Base-by-base conservation (phyloP, 64 coral and sea anemone genomes). In the Pachyseris speciosa region DNA sequence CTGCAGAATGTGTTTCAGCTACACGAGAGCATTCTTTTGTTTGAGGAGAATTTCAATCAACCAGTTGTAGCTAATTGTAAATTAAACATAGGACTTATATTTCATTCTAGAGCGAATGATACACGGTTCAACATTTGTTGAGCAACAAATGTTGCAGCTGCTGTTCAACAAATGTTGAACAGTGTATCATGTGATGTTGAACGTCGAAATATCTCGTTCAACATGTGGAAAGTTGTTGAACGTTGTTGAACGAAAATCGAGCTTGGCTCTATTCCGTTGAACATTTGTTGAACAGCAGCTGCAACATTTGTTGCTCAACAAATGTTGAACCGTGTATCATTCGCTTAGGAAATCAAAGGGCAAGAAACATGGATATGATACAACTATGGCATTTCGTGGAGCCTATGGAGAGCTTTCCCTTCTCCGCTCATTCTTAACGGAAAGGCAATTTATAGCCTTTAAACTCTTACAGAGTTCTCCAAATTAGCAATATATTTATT, bases 351-450 rank as follows among this genome's bases (percentile, higher is more conserved):
- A 83, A 45, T 10, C 25, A 25, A 83, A 61, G 78, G 78, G 25
- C 0, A 83, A 83, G 45, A 83, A 27, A 48, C 33, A 30, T 8
- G 37, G 39, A 43, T n/a, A 44, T 41, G 50, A 37, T 41, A 15
- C 25, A n/a, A 50, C 73, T 20, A 9, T 59, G 15, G 78, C 51
- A 59, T 36, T 83, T 57, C 49, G 29, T 28, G 51, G 30, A 60
- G 78, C 51, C 36, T 59, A 83, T 16, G 50, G 78, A 45, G 50
- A 83, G 36, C 78, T 83, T 9, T 15, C 78, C 30, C 28, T 83
- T 49, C 78, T 83, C 37, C 78, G 78, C 22, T 83, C 78, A 28
- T 83, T 59, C 38, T 83, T 83, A 17, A 48, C 59, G 33, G 39
- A 83, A 60, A 51, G 49, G 52, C 52, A 50, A 27, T 5, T 52